Conservation (phyloP, 2,113 vertebrate genomes). For the Rissa tridactyla region DNA sequence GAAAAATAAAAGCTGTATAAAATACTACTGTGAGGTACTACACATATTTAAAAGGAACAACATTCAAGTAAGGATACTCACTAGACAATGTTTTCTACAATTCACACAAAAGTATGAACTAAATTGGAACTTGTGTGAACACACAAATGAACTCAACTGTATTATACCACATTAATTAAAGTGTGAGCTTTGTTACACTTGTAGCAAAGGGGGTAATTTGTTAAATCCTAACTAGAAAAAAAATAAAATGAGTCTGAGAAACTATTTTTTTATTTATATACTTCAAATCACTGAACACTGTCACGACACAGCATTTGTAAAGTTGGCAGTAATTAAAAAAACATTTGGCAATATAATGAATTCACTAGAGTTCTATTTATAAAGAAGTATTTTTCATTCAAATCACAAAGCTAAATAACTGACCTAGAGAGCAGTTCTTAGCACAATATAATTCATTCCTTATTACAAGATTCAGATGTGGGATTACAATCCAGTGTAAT, state of each 20-base stretch:
- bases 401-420: background rate
- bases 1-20: background rate
- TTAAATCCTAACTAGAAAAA: background rate
- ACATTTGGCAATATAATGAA: background rate
- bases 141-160: background rate
- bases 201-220: background rate
- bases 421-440: background rate
- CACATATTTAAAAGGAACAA: background rate
- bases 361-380: background rate
- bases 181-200: background rate
- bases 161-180: background rate
- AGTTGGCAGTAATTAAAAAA: background rate
- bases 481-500: background rate
- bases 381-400: background rate
- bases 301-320: background rate
- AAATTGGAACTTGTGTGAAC: background rate
- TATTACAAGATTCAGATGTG: conserved; percentile 20
- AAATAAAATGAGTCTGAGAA: background rate
- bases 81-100: background rate
- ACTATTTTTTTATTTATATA: background rate
- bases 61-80: background rate
- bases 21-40: background rate
- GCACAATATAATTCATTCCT: background rate
- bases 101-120: background rate
- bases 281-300: background rate